Base-by-base conservation (phyloP, 2,797 vertebrate genomes). In the Anguilla pacifica region DNA sequence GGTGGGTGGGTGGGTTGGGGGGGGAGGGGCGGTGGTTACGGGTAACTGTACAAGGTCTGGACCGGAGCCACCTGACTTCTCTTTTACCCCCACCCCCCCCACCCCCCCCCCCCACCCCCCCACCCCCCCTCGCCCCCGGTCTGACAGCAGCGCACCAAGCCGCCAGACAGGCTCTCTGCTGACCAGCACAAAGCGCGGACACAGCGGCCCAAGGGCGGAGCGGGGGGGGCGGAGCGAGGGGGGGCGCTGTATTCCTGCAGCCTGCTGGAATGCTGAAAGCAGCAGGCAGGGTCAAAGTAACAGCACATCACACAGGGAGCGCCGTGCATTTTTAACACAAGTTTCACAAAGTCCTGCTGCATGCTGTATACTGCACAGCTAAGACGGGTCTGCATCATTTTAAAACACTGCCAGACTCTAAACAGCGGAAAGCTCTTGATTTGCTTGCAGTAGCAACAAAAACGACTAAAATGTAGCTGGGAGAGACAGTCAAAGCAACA, bases 31-130 rank as follows among this genome's bases (percentile, higher is more conserved):
- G 22, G 90, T 79, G 92, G 93, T 93, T 94, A 94, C 92, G 39
- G 82, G 93, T 95, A 93, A 94, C 93, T 94, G 93, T 95, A 94
- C 96, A 97, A 97, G 97, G 96, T 96, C 97, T 99, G 98, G 97
- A 97, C 53, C 22, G 91, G 88, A 97, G 98, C 97, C 97, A 98
- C 94, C 90, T 92, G 93, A 93, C 94, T 94, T 95, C 94, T 94
- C 79, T 1, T 82, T 67, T 74, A 83, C 81, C 90, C 87, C 35
- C 35, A 43, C 9, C 4, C 39, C 3, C 51, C 83, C 89, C 90
- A 74, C 89, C 35, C 35, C 57, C 9, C 4, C 39, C 3, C 51
- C 83, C 89, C 90, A 74, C 89, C 89, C 89, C 89, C 81, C 57
- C 70, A 43, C 9, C 1, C 39, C 3, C 51, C 83, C 89, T 90